These are phyloP conservation scores for Orthonevra nobilis DNA, from an alignment of 2,888 invertebrate species.

Conservation along the genomic window DNA sequence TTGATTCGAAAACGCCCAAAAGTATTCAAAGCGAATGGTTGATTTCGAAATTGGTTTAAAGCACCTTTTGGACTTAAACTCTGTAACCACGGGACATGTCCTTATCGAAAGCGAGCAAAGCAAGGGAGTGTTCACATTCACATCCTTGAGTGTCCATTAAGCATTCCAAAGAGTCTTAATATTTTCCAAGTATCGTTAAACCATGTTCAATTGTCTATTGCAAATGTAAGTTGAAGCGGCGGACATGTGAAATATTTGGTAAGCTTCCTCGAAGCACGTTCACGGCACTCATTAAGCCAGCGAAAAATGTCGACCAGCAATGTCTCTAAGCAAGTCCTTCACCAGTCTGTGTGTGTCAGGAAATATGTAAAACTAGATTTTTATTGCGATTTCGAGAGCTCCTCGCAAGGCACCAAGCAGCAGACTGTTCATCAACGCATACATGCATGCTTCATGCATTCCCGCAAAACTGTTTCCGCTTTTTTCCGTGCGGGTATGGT, in stretches of 20 bases:
- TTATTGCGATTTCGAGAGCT: constrained; percentile 57
- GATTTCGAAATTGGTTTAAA: too few relatives aligned
- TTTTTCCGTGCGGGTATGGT: constrained; percentile 5
- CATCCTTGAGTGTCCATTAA: constrained; percentile 49
- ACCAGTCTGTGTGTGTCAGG: constrained; percentile 20
- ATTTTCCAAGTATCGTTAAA: constrained; percentile 24
- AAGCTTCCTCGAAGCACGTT: constrained; percentile 49
- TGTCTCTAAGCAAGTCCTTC: too few relatives aligned
- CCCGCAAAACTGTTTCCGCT: constrained; percentile 57
- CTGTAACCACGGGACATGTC: too few relatives aligned
- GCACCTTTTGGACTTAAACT: too few relatives aligned
- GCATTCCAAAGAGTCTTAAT: too few relatives aligned
- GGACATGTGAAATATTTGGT: constrained; percentile 60
- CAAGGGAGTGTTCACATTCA: constrained; percentile 44
- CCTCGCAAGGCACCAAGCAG: not conserved
- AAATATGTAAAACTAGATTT: constrained; percentile 69
- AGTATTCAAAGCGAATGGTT: too few relatives aligned
- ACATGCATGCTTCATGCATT: too few relatives aligned
- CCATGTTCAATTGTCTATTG: constrained; percentile 34
- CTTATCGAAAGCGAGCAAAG: too few relatives aligned
- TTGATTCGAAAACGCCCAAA: too few relatives aligned
- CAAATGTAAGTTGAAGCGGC: constrained; percentile 38
- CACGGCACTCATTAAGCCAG: constrained; percentile 36
- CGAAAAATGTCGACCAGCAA: not conserved
- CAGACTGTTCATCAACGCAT: constrained; percentile 10